phyloP scores from a whole-genome alignment of 2,888 invertebrate genomes.

The Oegoconia quadripuncta region DNA sequence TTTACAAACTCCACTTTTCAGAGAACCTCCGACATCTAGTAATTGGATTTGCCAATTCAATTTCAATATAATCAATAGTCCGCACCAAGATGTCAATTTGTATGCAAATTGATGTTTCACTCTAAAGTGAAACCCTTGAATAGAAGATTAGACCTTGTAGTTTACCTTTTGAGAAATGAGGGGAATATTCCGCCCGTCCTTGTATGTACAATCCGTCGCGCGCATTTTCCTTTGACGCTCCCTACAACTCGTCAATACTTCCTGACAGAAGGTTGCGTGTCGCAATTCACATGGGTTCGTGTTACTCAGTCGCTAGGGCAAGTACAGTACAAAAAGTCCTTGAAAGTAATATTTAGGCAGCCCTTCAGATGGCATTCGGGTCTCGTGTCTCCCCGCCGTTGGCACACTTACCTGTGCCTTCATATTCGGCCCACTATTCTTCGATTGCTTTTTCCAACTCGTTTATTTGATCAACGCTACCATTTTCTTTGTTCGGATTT shows the following conservation, averaged over 20 bases:
- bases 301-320: slow-evolving; percentile 29
- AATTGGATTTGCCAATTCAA: slow-evolving; percentile 18
- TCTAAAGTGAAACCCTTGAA: neutral
- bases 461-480: slow-evolving; percentile 8
- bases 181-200: slow-evolving; percentile 18
- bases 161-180: slow-evolving; percentile 5
- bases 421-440: slow-evolving; percentile 21
- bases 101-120: slow-evolving; percentile 27
- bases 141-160: neutral
- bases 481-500: slow-evolving; percentile 15
- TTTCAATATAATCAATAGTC: slow-evolving; percentile 5
- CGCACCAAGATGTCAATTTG: slow-evolving; percentile 24
- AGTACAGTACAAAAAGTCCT: slow-evolving; percentile 36
- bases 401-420: slow-evolving; percentile 27
- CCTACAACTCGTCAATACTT: slow-evolving; percentile 11
- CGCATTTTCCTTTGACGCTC: slow-evolving; percentile 10
- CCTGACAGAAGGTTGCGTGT: slow-evolving; percentile 42
- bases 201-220: slow-evolving; percentile 6
- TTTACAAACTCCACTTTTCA: too few relatives aligned
- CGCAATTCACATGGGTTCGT: slow-evolving; percentile 38
- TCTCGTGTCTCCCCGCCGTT: slow-evolving; percentile 39
- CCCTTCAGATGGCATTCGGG: slow-evolving; percentile 31
- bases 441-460: slow-evolving; percentile 9
- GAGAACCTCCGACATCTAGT: too few relatives aligned
- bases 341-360: slow-evolving; percentile 44